Evolutionary conservation across 1,140 invertebrate genomes (phyloP).

Genomic region (Cydia fagiglandana): DNA sequence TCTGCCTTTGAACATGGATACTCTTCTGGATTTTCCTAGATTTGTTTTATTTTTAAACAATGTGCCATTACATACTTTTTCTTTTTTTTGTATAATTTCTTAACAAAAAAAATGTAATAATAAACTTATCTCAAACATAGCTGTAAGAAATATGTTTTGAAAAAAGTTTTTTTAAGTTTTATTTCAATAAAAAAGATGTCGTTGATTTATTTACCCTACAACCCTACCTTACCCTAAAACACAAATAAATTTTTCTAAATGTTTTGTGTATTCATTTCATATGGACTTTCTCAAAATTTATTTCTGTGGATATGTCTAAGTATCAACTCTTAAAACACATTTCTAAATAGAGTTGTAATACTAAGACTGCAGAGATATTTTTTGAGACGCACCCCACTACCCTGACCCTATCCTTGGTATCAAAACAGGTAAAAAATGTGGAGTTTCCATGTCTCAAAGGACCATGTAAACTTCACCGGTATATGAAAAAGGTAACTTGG

Average conservation of each 20-base stretch:
- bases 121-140: slow-evolving; percentile 23
- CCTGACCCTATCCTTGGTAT: background rate
- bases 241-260: slow-evolving; percentile 45
- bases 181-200: slow-evolving; percentile 47
- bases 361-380: background rate
- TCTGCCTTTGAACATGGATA: slow-evolving; percentile 53
- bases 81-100: slow-evolving; percentile 40
- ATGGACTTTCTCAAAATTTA: background rate
- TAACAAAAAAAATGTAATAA: slow-evolving; percentile 19
- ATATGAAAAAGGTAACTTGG: slow-evolving; percentile 5
- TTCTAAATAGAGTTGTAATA: background rate
- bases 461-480: background rate
- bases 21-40: slow-evolving; percentile 42
- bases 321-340: background rate
- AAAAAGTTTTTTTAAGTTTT: slow-evolving; percentile 35
- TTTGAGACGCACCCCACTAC: slow-evolving; percentile 4
- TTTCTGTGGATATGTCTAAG: background rate
- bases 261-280: slow-evolving; percentile 60
- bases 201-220: slow-evolving; percentile 35
- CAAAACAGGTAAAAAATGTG: background rate
- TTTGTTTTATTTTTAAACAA: slow-evolving; percentile 52
- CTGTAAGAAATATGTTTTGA: slow-evolving; percentile 23
- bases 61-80: slow-evolving; percentile 62
- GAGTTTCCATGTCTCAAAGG: slow-evolving; percentile 2
- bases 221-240: slow-evolving; percentile 13